Evolutionary conservation across 2,888 invertebrate genomes (phyloP), one percentile per base, ranked within the genome.

Genomic region (Volucella bombylans): DNA sequence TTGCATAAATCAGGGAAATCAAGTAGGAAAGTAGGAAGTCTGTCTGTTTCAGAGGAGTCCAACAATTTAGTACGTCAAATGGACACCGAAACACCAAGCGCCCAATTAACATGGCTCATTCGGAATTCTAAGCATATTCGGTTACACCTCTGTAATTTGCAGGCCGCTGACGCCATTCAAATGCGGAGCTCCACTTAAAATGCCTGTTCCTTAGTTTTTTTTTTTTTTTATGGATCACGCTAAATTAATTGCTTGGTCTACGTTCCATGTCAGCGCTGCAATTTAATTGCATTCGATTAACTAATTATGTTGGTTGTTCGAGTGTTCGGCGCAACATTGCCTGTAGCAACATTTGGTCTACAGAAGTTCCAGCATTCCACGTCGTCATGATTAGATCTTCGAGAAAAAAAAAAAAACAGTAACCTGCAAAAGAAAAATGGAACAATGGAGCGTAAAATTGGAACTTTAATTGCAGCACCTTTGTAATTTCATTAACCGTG

Each of bases 251-350:
- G 57, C 15, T 52, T 10, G 12, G 52, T 79, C 43, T 49, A 69
- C 52, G 50, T n/a, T 59, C 57, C 73, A 52, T 64, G 72, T 73
- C 78, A 74, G 79, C 68, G 68, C 52, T 64, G 55, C 68, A 52
- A 69, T 78, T 82, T 78, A 72, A 82, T 78, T 72, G 67, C 71
- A 67, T 57, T 82, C 65, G 67, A 77, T 78, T 47, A 62, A 68
- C 72, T 82, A 82, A 82, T 78, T 72, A 82, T 50, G 72, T 55
- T 55, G 77, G 54, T 65, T 43, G 61, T 76, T 69, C 43, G 45
- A 52, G 59, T 43, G 61, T 76, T 69, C 18, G 47, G 45, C 23
- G 57, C 45, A n/a, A 45, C 49, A 18, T 49, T 47, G 61, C 54
- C 47, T 52, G 39, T n/a, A 49, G 49, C 67, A 54, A 41, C 45